Evolutionary conservation across 2,888 invertebrate genomes (phyloP).

Genomic region (Serrognathus titanus): DNA sequence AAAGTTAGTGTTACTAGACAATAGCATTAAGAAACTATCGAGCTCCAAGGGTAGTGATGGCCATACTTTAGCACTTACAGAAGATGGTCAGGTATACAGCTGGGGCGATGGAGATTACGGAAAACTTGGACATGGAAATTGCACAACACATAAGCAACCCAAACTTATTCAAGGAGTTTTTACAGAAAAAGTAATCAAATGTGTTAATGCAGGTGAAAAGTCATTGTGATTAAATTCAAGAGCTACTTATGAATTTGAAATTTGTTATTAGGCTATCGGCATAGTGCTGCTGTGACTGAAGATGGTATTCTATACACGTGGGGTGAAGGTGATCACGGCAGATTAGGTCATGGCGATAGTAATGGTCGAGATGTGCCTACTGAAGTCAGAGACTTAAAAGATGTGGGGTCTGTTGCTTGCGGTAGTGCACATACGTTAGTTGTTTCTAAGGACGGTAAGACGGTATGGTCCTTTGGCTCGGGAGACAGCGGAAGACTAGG

Average conservation of each 20-base stretch:
- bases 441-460: slow-evolving; percentile 53
- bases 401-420: slow-evolving; percentile 57
- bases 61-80: slow-evolving; percentile 55
- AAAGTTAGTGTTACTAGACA: slow-evolving; percentile 54
- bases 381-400: slow-evolving; percentile 54
- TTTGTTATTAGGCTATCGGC: slow-evolving; percentile 49
- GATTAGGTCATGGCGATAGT: slow-evolving; percentile 60
- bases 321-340: slow-evolving; percentile 58
- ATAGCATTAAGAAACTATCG: slow-evolving; percentile 51
- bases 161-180: slow-evolving; percentile 53
- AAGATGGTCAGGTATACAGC: slow-evolving; percentile 54
- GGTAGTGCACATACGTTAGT: slow-evolving; percentile 56
- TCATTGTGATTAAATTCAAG: neutral
- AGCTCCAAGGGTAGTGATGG: slow-evolving; percentile 60
- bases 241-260: neutral
- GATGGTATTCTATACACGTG: slow-evolving; percentile 57
- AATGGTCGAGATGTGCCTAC: slow-evolving; percentile 57
- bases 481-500: slow-evolving; percentile 57
- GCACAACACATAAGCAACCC: slow-evolving; percentile 53
- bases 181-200: slow-evolving; percentile 50
- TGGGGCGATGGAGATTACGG: slow-evolving; percentile 62
- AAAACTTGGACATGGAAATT: slow-evolving; percentile 56
- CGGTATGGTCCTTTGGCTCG: slow-evolving; percentile 58
- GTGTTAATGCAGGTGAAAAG: slow-evolving; percentile 51
- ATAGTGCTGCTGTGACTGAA: slow-evolving; percentile 57